These are phyloP conservation scores for Cichlasoma orientale DNA, from an alignment of 2,797 vertebrate species.

Conservation along the genomic window DNA sequence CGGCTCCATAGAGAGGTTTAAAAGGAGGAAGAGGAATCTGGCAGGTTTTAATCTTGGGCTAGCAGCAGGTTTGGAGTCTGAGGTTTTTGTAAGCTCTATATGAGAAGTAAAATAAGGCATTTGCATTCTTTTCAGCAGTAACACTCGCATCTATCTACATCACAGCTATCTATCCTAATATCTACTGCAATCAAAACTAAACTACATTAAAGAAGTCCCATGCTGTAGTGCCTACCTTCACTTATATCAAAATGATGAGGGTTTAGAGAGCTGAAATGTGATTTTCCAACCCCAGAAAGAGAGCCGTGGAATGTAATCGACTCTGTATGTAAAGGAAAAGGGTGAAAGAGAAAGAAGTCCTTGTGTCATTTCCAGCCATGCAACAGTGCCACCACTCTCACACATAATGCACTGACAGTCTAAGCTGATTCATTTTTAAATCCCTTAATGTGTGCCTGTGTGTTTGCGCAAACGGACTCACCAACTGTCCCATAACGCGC, in stretches of 20 bases:
- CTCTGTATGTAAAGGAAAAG: constrained; percentile 35
- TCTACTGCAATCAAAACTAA: background rate
- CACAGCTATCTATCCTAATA: background rate
- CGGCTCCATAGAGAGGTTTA: background rate
- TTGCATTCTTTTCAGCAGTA: constrained; percentile 7
- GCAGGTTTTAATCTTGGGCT: constrained; percentile 11
- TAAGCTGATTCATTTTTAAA: constrained; percentile 68
- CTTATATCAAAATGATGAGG: constrained; percentile 21
- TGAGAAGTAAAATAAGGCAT: constrained; percentile 29
- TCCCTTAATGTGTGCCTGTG: constrained; percentile 58
- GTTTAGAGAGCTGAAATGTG: constrained; percentile 42
- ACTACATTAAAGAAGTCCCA: background rate
- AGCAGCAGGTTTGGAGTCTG: constrained; percentile 2
- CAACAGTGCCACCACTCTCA: constrained; percentile 52
- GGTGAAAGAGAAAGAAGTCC: constrained; percentile 9
- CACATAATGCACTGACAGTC: constrained; percentile 31
- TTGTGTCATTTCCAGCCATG: constrained; percentile 38
- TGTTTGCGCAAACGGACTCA: constrained; percentile 65
- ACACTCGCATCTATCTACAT: background rate
- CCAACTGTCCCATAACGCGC: constrained; percentile 54
- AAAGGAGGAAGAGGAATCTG: constrained; percentile 17
- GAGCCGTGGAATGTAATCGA: constrained; percentile 11
- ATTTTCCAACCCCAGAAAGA: constrained; percentile 35
- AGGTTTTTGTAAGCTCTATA: constrained; percentile 12
- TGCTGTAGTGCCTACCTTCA: constrained; percentile 46